Evolutionary conservation across 2,797 vertebrate species (phyloP), one percentile per base, ranked within the genome.

Genomic region (Syngnathus acus): DNA sequence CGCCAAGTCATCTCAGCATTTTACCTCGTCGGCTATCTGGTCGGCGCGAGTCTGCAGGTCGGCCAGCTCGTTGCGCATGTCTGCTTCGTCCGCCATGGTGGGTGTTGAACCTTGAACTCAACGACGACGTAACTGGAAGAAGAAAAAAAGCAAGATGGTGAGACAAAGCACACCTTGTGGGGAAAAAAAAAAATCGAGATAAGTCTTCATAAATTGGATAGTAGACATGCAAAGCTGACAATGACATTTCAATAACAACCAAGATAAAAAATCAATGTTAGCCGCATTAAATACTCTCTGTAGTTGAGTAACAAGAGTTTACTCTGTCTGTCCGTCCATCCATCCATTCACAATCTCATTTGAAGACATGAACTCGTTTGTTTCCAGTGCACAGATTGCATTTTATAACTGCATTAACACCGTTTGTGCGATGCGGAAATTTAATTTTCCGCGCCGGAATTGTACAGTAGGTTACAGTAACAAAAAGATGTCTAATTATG

Each of bases 21-120:
- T 42, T 73, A 99, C 97, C 91, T 99, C 97, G 87, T 99, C 97
- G 0, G 92, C 92, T 68, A 99, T 86, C 89, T 98, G 95, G 90
- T 99, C 97, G 0, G 95, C 97, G 64, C 94, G 92, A 68, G 95
- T 89, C 90, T 99, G 97, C 94, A 99, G 95, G 89, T 98, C 95
- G 23, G 95, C 89, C 88, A 99, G 88, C 88, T 99, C 97, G 87
- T 96, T 99, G 89, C 97, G 96, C 97, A 99, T 99, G 79, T 99
- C 96, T 0, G 95, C 87, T 14, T 99, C 96, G 65, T 99, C 95
- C 1, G 95, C 97, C 97, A 99, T 99, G 81, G 79, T 65, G 74
- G 82, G 69, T 78, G 86, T 69, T 81, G 77, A 79, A 76, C 81
- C 81, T 77, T 81, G 83, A 79, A 68, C 66, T 84, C 66, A 70